Percentiles rank a stretch among this genome's conserved stretches.
Evolutionary conservation across 2,888 invertebrate genomes (phyloP).

Genomic region (Mechanitis messenoides): DNA sequence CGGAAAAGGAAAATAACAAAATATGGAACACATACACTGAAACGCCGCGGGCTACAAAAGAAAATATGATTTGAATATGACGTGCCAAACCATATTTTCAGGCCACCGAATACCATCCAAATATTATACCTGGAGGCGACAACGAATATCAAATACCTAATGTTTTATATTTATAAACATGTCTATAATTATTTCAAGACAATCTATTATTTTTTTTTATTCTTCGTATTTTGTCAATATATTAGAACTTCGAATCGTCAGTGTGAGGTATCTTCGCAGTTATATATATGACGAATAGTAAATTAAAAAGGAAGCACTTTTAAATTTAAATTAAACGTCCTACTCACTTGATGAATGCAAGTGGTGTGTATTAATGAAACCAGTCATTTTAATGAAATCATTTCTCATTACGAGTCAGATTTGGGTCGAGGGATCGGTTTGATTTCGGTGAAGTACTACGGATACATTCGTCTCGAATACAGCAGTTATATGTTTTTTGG

Average conservation of each 20-base stretch:
- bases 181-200: no score
- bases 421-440: slow-evolving; percentile 21
- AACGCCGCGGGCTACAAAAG: slow-evolving; percentile 13
- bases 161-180: no score
- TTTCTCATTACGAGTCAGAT: slow-evolving; percentile 20
- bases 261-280: no score
- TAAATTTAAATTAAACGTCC: no score
- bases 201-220: no score
- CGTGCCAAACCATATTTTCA: slow-evolving; percentile 13
- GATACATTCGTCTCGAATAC: background rate
- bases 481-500: background rate
- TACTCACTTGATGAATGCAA: no score
- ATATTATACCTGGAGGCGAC: background rate
- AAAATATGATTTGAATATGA: slow-evolving; percentile 9
- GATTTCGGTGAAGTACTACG: slow-evolving; percentile 6
- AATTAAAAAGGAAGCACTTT: no score
- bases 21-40: slow-evolving; percentile 14
- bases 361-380: slow-evolving; percentile 5
- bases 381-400: slow-evolving; percentile 22
- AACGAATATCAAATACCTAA: no score
- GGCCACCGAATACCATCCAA: slow-evolving; percentile 12
- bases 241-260: no score
- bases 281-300: no score
- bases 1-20: slow-evolving; percentile 16
- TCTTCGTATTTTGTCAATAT: no score